Conservation (phyloP, 2,888 invertebrate genomes). For the Trissoscelio sp. region DNA sequence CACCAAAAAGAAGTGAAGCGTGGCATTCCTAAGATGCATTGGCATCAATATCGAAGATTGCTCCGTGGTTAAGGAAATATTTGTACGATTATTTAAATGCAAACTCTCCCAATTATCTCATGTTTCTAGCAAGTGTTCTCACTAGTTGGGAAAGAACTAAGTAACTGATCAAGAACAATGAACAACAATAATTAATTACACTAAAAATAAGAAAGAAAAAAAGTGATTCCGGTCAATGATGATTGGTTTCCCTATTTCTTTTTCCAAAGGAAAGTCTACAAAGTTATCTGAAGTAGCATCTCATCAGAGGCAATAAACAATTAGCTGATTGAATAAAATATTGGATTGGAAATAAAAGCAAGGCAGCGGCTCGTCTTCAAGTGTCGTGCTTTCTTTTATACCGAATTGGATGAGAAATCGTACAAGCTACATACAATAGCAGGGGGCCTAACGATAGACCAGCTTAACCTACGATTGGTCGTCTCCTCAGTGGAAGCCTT, state of each 20-base stretch:
- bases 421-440: conserved; percentile 78
- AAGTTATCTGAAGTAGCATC: conserved; percentile 22
- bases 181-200: background rate
- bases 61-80: conserved; percentile 92
- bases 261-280: conserved; percentile 35
- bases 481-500: conserved; percentile 83
- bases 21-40: no score
- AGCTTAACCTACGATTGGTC: conserved; percentile 83
- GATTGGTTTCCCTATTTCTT: no score
- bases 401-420: conserved; percentile 83
- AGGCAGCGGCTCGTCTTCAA: conserved; percentile 45
- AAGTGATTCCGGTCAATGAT: conserved; percentile 20
- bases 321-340: conserved; percentile 14
- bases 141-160: no score
- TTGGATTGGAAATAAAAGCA: background rate
- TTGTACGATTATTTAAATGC: conserved; percentile 45
- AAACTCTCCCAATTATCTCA: conserved; percentile 34
- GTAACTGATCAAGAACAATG: background rate
- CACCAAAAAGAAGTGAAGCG: no score
- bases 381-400: conserved; percentile 80
- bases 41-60: conserved; percentile 98
- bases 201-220: conserved; percentile 5
- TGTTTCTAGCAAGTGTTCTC: conserved; percentile 55
- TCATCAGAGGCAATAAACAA: background rate
- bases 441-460: conserved; percentile 69